phyloP scores from a whole-genome alignment of 2,888 invertebrate genomes.

The Callyntrura sp. region DNA sequence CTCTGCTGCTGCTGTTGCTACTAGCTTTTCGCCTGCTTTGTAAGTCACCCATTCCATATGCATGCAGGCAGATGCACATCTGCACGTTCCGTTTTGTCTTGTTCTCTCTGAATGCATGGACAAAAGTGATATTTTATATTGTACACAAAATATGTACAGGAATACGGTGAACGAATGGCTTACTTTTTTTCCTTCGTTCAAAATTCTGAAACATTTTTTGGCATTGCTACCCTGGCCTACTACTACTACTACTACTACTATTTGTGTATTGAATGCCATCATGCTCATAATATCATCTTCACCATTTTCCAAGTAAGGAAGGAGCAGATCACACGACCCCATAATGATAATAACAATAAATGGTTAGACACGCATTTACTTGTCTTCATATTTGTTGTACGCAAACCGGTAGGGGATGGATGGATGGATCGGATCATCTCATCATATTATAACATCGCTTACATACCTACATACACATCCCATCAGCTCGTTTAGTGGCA shows the following conservation, averaged over 20 bases:
- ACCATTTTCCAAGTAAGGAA: constrained; percentile 28
- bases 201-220: constrained; percentile 43
- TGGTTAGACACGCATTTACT: constrained; percentile 29
- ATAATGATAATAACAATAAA: constrained; percentile 54
- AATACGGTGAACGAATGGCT: not conserved
- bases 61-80: constrained; percentile 69
- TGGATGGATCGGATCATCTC: not conserved
- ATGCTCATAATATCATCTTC: constrained; percentile 34
- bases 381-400: not conserved
- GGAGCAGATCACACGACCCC: constrained; percentile 69
- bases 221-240: constrained; percentile 38
- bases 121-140: constrained; percentile 36
- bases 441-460: not conserved
- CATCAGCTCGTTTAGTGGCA: constrained; percentile 9
- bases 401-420: not conserved
- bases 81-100: constrained; percentile 63
- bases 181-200: constrained; percentile 44
- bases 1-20: not conserved
- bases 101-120: constrained; percentile 30
- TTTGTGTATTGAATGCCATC: constrained; percentile 38
- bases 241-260: constrained; percentile 23
- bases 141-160: not conserved
- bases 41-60: constrained; percentile 68
- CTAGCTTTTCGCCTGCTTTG: constrained; percentile 19
- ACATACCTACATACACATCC: not conserved